These are phyloP conservation scores for Piscicola geometra DNA, from an alignment of 2,888 invertebrate genomes.

Conservation along the genomic window DNA sequence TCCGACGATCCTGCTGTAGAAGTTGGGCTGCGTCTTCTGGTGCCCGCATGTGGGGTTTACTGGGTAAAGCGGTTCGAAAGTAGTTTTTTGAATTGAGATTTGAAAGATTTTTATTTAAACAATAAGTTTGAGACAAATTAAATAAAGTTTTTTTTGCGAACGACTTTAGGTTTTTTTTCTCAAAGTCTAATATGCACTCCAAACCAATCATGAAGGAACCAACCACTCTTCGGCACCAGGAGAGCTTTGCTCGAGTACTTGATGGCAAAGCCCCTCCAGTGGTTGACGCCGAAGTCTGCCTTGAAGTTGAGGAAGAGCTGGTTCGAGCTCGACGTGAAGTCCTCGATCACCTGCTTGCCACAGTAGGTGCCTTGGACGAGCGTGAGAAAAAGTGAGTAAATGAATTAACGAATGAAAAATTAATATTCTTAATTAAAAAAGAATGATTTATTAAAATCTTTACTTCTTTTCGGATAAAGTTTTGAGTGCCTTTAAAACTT, in stretches of 20 bases:
- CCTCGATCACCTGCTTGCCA: conserved; percentile 26
- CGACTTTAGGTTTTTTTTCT: not conserved
- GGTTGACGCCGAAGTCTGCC: conserved; percentile 29
- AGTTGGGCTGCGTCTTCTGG: conserved; percentile 36
- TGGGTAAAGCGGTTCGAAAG: too few relatives aligned
- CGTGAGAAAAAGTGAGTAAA: not conserved
- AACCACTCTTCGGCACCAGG: not conserved
- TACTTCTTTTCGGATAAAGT: too few relatives aligned
- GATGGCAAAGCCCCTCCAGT: conserved; percentile 27
- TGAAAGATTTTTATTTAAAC: not conserved
- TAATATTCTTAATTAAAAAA: not conserved
- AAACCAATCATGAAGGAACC: not conserved
- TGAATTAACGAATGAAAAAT: not conserved
- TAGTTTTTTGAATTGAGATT: not conserved
- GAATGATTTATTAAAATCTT: too few relatives aligned
- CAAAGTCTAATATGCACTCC: not conserved
- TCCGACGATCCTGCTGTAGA: conserved; percentile 38
- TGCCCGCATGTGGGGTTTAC: conserved; percentile 36
- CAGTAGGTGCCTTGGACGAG: conserved; percentile 29
- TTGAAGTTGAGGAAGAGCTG: conserved; percentile 36
- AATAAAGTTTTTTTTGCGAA: not conserved
- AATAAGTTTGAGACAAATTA: not conserved
- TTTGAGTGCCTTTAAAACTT: too few relatives aligned
- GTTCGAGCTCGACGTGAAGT: conserved; percentile 35
- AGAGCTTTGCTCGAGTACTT: conserved; percentile 12